These are phyloP conservation scores for Enteromius treurensis DNA, from an alignment of 2,797 vertebrate genomes.

Conservation along the genomic window DNA sequence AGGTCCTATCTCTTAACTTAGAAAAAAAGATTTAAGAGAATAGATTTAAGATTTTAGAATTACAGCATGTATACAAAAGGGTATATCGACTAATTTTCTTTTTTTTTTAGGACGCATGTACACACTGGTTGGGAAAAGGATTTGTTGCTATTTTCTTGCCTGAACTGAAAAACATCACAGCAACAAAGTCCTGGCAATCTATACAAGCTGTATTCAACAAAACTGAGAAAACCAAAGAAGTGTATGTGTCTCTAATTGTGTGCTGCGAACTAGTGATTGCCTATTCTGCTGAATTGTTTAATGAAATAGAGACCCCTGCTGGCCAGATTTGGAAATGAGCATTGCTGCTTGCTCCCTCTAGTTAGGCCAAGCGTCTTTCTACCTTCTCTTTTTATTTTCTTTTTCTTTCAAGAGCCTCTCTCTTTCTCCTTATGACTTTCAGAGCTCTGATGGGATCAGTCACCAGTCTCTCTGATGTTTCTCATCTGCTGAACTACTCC, in stretches of 20 bases:
- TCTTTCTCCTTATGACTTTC: constrained; percentile 32
- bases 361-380: not conserved
- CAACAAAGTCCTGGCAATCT: constrained; percentile 40
- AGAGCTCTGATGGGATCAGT: constrained; percentile 75
- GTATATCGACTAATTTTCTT: not conserved
- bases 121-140: constrained; percentile 77
- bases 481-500: constrained; percentile 68
- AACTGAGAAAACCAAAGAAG: constrained; percentile 65
- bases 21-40: not conserved
- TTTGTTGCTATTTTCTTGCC: constrained; percentile 83
- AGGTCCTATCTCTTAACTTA: not conserved
- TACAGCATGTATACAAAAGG: not conserved
- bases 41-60: not conserved
- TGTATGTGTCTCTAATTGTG: constrained; percentile 56
- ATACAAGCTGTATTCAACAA: constrained; percentile 67
- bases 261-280: not conserved
- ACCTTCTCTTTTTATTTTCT: not conserved
- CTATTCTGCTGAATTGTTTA: not conserved
- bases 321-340: not conserved
- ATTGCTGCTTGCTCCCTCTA: not conserved
- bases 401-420: not conserved
- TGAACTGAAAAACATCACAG: constrained; percentile 53
- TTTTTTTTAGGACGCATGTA: constrained; percentile 73
- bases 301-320: constrained; percentile 42
- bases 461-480: constrained; percentile 8